A percentile compares a stretch with the other conserved stretches of the same genome.
Evolutionary conservation across 2,797 vertebrate species (phyloP).

Genomic region (Pitangus sulphuratus): DNA sequence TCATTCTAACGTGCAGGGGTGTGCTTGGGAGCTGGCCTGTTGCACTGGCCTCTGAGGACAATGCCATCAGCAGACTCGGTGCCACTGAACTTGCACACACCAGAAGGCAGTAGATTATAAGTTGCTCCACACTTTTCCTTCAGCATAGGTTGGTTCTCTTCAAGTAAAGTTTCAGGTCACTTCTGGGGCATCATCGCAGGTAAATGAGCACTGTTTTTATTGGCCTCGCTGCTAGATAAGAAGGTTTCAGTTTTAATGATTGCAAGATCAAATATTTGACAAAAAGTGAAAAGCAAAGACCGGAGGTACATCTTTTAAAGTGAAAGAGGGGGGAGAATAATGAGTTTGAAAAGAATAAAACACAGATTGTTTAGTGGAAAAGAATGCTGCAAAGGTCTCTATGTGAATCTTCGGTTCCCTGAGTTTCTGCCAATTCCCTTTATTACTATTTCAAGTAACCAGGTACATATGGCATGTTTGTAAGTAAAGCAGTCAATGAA

Average conservation of each 20-base stretch:
- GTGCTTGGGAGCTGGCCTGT: not conserved
- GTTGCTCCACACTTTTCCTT: not conserved
- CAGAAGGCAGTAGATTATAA: not conserved
- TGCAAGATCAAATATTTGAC: conserved; percentile 66
- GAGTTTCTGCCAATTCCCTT: conserved; percentile 45
- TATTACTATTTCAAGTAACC: conserved; percentile 70
- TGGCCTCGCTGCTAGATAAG: conserved; percentile 65
- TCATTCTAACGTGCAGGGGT: not conserved
- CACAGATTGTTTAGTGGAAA: not conserved
- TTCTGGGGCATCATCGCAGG: conserved; percentile 20
- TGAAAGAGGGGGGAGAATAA: not conserved
- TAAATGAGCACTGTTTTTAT: conserved; percentile 57
- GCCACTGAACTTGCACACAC: not conserved
- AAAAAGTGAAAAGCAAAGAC: conserved; percentile 74
- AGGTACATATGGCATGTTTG: conserved; percentile 77
- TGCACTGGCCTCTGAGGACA: not conserved
- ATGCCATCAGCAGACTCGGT: not conserved
- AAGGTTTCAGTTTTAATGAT: conserved; percentile 45
- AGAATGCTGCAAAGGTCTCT: not conserved
- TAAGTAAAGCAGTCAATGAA: conserved; percentile 75
- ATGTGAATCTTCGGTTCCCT: not conserved
- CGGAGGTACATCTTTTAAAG: not conserved
- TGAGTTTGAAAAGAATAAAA: not conserved
- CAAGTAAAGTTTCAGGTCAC: conserved; percentile 59
- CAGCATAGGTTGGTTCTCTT: not conserved